Evolutionary conservation across 2,797 vertebrate species (phyloP).

Genomic region (Sebastes trivittatus): DNA sequence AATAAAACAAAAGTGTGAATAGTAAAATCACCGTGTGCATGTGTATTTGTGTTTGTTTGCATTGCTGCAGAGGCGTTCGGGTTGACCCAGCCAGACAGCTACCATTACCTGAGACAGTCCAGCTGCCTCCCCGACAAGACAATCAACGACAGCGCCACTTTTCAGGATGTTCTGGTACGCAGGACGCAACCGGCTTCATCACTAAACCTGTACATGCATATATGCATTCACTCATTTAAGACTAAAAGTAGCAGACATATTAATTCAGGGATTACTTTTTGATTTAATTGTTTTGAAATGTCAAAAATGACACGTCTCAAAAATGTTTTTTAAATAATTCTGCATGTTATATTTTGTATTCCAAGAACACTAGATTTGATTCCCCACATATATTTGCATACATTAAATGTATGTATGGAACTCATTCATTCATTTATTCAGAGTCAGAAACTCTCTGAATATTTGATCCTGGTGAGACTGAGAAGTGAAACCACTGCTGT

Average conservation of each 20-base stretch:
- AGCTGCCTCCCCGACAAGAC: conserved; percentile 86
- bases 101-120: conserved; percentile 94
- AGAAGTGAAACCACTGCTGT: background rate
- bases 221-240: background rate
- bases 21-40: background rate
- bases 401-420: background rate
- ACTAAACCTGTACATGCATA: fast-evolving
- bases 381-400: background rate
- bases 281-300: background rate
- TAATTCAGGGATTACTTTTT: no score
- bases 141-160: conserved; percentile 89
- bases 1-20: background rate
- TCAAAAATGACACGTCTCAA: background rate
- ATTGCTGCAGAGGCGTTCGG: conserved; percentile 88
- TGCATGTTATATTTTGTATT: background rate
- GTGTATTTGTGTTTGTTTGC: background rate
- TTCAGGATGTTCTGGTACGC: conserved; percentile 91
- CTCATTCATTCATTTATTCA: background rate
- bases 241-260: background rate
- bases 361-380: background rate
- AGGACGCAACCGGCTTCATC: no score
- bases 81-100: conserved; percentile 87
- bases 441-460: background rate
- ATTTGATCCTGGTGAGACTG: conserved; percentile 3
- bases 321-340: background rate